These are phyloP conservation scores for Sebastes aleutianus DNA, from an alignment of 2,797 vertebrate genomes.

Conservation along the genomic window DNA sequence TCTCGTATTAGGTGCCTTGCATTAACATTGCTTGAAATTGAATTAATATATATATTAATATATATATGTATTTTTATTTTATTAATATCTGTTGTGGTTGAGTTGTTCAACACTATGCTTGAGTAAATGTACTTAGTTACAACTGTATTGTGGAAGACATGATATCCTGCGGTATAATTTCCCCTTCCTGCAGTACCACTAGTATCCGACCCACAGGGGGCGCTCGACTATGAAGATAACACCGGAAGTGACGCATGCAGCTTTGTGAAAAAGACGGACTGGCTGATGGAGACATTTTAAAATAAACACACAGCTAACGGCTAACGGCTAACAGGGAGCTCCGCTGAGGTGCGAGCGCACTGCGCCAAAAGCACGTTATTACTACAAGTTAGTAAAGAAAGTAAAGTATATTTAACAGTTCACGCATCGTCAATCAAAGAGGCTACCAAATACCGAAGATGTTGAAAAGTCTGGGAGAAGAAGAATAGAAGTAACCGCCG, in stretches of 20 bases:
- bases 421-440: constrained; percentile 25
- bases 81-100: too few relatives aligned
- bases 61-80: too few relatives aligned
- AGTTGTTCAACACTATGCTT: too few relatives aligned
- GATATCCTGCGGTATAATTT: too few relatives aligned
- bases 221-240: neutral
- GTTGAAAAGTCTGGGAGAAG: constrained; percentile 68
- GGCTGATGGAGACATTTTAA: constrained; percentile 85
- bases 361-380: constrained; percentile 38
- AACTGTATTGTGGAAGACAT: too few relatives aligned
- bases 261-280: constrained; percentile 70
- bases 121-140: too few relatives aligned
- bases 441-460: constrained; percentile 59
- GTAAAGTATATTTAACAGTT: constrained; percentile 7
- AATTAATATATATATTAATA: too few relatives aligned
- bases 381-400: too few relatives aligned
- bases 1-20: too few relatives aligned
- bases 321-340: constrained; percentile 57
- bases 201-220: neutral
- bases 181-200: too few relatives aligned
- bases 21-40: too few relatives aligned
- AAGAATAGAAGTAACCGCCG: constrained; percentile 65
- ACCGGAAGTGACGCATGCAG: constrained; percentile 76
- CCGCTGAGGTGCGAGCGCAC: constrained; percentile 49
- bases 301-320: constrained; percentile 75